Evolutionary conservation across 1,140 invertebrate genomes (phyloP).

Genomic region (Euura saliciscinereae): DNA sequence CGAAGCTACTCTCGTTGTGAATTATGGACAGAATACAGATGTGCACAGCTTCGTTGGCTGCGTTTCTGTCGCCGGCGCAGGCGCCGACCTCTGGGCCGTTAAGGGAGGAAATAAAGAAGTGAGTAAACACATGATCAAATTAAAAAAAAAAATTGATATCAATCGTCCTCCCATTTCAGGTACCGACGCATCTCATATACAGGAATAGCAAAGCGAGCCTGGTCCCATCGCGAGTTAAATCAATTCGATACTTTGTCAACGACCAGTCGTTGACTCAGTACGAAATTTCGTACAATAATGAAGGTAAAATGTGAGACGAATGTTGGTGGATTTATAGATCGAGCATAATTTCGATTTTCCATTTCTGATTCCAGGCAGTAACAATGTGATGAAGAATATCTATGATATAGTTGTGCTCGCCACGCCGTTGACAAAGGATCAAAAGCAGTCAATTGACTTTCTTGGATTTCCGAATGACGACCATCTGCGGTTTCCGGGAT

Average conservation of each 20-base stretch:
- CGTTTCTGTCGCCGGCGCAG: slow-evolving; percentile 66
- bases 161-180: slow-evolving; percentile 34
- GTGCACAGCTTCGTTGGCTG: slow-evolving; percentile 67
- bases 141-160: slow-evolving; percentile 2
- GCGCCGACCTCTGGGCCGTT: slow-evolving; percentile 64
- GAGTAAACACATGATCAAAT: slow-evolving; percentile 38
- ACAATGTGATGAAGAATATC: slow-evolving; percentile 27
- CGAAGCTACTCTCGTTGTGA: slow-evolving; percentile 61
- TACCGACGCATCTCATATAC: slow-evolving; percentile 46
- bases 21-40: slow-evolving; percentile 69
- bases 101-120: slow-evolving; percentile 69
- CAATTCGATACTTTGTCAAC: slow-evolving; percentile 36
- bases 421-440: slow-evolving; percentile 60
- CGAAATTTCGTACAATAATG: slow-evolving; percentile 36
- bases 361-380: slow-evolving; percentile 31
- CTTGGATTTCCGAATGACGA: slow-evolving; percentile 40
- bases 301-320: slow-evolving; percentile 24
- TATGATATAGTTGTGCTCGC: slow-evolving; percentile 71
- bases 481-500: slow-evolving; percentile 39
- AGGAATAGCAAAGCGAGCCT: slow-evolving; percentile 51
- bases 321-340: no score
- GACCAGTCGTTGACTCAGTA: slow-evolving; percentile 28
- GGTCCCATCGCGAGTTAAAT: slow-evolving; percentile 43
- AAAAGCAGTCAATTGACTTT: slow-evolving; percentile 45
- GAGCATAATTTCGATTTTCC: no score